A percentile compares a stretch with the other conserved stretches of the same genome.
phyloP scores from a whole-genome alignment of 2,797 vertebrate species.

The Myioborus melanocephalus region DNA sequence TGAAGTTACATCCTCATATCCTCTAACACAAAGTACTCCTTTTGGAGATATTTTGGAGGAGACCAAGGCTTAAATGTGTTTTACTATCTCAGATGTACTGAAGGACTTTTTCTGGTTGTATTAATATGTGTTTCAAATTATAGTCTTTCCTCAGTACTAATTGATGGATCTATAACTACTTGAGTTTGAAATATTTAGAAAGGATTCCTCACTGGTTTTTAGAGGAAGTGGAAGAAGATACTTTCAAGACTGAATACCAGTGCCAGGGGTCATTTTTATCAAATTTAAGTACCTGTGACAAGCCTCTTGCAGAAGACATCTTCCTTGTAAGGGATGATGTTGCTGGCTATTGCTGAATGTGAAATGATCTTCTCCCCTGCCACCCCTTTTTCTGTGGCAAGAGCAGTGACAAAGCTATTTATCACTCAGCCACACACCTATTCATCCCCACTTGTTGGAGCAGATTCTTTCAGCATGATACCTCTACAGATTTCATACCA shows the following conservation, averaged over 20 bases:
- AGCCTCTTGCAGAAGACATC: background rate
- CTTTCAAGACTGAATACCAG: background rate
- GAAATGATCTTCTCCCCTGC: background rate
- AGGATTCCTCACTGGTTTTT: background rate
- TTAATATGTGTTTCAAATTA: background rate
- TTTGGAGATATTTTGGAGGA: background rate
- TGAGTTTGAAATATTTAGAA: background rate
- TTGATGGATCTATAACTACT: background rate
- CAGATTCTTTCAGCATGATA: background rate
- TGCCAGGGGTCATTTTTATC: background rate
- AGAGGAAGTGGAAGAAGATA: background rate
- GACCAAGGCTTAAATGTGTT: background rate
- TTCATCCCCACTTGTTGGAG: background rate
- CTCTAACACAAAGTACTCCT: background rate
- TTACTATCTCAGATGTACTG: background rate
- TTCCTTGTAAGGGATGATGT: background rate
- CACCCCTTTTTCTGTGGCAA: background rate
- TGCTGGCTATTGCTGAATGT: background rate
- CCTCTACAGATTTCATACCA: background rate
- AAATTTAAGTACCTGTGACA: background rate
- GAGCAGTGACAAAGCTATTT: background rate
- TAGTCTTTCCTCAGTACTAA: background rate
- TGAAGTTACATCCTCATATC: background rate
- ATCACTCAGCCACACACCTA: background rate
- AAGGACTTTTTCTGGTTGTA: background rate